A percentile compares a stretch with the other conserved stretches of the same genome.
These are phyloP conservation scores for Phrynocephalus vlangalii DNA, from an alignment of 2,797 vertebrate species.

Conservation along the genomic window DNA sequence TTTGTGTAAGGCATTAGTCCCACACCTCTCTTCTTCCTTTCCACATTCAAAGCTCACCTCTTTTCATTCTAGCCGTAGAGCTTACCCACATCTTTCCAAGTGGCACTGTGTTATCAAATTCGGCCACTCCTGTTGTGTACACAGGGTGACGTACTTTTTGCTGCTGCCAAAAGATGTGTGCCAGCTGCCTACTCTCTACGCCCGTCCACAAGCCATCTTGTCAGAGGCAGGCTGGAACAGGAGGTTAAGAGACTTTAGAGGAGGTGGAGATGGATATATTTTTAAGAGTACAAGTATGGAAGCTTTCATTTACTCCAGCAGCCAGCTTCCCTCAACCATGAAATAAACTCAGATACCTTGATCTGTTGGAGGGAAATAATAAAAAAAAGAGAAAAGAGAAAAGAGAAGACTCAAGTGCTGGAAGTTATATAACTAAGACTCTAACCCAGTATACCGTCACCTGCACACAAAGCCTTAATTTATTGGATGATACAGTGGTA, in stretches of 20 bases:
- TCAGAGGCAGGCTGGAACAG: not conserved
- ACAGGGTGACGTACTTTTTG: too few species aligned
- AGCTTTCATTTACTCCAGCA: conserved; percentile 43
- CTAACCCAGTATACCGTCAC: not conserved
- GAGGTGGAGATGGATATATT: conserved; percentile 13
- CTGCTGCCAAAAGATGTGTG: not conserved
- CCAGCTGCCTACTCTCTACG: not conserved
- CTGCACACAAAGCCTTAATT: not conserved
- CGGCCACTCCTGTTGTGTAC: not conserved
- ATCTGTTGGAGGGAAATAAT: conserved; percentile 36
- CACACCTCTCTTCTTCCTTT: not conserved
- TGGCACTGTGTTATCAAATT: not conserved
- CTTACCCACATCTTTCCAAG: not conserved
- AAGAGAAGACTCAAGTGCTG: not conserved
- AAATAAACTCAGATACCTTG: conserved; percentile 31
- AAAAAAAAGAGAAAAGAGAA: conserved; percentile 24
- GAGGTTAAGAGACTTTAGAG: conserved; percentile 28
- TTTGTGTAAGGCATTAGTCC: too few species aligned
- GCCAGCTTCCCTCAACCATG: conserved; percentile 27
- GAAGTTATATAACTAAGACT: not conserved
- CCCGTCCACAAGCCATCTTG: fast-evolving
- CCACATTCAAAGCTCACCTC: not conserved
- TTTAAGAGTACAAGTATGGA: conserved; percentile 33
- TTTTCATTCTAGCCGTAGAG: too few species aligned
- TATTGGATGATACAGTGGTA: not conserved